These are phyloP conservation scores for Hydra vulgaris DNA, from an alignment of 30 jellyfish, hydroid and myxozoan genomes.

Conservation along the genomic window DNA sequence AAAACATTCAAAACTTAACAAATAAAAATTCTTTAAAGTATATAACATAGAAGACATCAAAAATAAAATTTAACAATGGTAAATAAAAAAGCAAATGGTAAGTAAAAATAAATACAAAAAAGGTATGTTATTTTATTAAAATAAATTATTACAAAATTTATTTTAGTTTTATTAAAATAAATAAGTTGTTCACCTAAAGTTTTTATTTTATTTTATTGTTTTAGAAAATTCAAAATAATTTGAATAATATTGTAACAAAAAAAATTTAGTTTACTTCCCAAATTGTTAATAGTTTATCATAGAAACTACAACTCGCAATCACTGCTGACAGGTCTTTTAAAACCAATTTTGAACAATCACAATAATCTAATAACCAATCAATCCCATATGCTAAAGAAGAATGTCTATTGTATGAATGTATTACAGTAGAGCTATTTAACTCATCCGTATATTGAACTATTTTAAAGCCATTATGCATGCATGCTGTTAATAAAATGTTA, in stretches of 20 bases:
- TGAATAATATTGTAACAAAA: neutral
- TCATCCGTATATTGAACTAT: conserved; percentile 18
- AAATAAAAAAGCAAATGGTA: too few species aligned
- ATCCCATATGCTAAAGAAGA: conserved; percentile 80
- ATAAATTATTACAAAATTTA: too few species aligned
- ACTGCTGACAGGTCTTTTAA: neutral
- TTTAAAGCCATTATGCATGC: conserved; percentile 88
- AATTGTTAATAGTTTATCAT: conserved; percentile 44
- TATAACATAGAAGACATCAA: too few species aligned
- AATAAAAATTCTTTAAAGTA: too few species aligned
- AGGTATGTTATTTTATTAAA: too few species aligned
- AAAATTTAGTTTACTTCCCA: neutral
- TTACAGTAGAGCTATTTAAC: neutral
- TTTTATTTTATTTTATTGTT: too few species aligned
- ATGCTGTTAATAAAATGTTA: conserved; percentile 49
- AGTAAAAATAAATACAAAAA: too few species aligned
- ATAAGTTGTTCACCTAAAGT: too few species aligned
- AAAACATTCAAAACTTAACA: too few species aligned
- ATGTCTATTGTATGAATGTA: conserved; percentile 41
- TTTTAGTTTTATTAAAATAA: too few species aligned
- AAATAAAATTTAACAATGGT: too few species aligned
- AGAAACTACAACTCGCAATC: conserved; percentile 74
- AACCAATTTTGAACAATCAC: neutral
- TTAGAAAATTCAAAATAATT: too few species aligned
- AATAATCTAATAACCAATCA: conserved; percentile 45